phyloP scores from a whole-genome alignment of 2,888 invertebrate genomes.

The Xestia c-nigrum region DNA sequence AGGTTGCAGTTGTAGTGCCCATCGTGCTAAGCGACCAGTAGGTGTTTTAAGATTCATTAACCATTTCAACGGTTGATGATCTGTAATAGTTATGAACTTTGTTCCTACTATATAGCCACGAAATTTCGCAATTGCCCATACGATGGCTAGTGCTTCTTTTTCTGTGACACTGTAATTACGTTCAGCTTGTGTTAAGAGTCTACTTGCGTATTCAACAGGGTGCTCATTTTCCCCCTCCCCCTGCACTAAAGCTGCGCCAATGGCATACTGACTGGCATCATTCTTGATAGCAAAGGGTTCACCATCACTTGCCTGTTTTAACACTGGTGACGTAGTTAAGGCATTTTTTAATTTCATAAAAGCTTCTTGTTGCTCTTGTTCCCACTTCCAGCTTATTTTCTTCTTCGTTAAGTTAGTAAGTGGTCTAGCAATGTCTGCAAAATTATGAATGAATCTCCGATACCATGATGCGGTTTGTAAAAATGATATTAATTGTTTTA shows the following conservation, averaged over 20 bases:
- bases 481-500: too few relatives aligned
- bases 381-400: too few relatives aligned
- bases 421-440: too few relatives aligned
- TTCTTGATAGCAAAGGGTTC: background rate
- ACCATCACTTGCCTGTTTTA: conserved; percentile 9
- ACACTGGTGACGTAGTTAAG: background rate
- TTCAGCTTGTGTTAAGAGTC: background rate
- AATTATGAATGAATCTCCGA: too few relatives aligned
- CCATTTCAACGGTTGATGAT: conserved; percentile 5
- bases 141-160: conserved; percentile 13
- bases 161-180: conserved; percentile 8
- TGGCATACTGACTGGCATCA: background rate
- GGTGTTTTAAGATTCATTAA: conserved; percentile 9
- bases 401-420: too few relatives aligned
- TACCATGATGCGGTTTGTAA: too few relatives aligned
- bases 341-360: too few relatives aligned
- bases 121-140: conserved; percentile 11
- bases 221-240: background rate
- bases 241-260: conserved; percentile 5
- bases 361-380: too few relatives aligned
- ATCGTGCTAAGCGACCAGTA: conserved; percentile 1
- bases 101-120: conserved; percentile 12
- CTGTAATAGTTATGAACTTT: conserved; percentile 12
- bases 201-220: conserved; percentile 2
- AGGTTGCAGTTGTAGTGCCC: background rate